Evolutionary conservation across 2,888 invertebrate species (phyloP), one percentile per base, ranked within the genome.

Genomic region (Allacma fusca): DNA sequence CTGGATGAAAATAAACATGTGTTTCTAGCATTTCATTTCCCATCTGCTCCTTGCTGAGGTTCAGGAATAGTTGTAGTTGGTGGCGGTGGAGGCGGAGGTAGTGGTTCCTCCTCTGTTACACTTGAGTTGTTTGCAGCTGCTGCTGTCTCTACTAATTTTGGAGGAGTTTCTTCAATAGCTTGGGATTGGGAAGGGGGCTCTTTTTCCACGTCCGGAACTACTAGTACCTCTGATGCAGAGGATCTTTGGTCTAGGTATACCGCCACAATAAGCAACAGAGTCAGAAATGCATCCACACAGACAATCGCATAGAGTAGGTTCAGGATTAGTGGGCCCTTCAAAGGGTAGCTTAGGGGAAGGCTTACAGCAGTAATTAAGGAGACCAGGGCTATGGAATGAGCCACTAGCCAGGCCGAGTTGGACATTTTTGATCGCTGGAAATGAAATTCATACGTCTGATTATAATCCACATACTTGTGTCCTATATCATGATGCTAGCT

Each of bases 281-380:
- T 77, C 2, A 77, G 21, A 26, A 77, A 71, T 7, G 50, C 23
- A 50, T 77, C 77, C 29, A 77, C 77, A 13, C 43, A 71, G n/a
- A 62, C 29, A 19, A 77, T 43, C 2, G 72, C 71, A 44, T 71
- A 64, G 26, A 77, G 72, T 7, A 71, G 26, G 23, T 64, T 64
- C 43, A 77, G 67, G 13, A 65, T 28, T 1, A 69, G 23, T 9
- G 29, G 21, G 0, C 62, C 34, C 40, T 71, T 16, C 21, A 64
- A 34, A 13, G 28, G 29, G 34, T 77, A 64, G n/a, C 28, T 21
- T 16, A 65, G 23, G 13, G 77, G 77, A 1, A 77, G 57, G 21
- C 26, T n/a, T 7, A 65, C n/a, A 28, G 65, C 71, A 16, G 43
- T 40, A 0, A 65, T 12, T 23, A 77, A 28, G 1, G 67, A 21